Evolutionary conservation across 2,113 vertebrate species (phyloP), one percentile per base, ranked within the genome.

Genomic region (Lophius piscatorius): DNA sequence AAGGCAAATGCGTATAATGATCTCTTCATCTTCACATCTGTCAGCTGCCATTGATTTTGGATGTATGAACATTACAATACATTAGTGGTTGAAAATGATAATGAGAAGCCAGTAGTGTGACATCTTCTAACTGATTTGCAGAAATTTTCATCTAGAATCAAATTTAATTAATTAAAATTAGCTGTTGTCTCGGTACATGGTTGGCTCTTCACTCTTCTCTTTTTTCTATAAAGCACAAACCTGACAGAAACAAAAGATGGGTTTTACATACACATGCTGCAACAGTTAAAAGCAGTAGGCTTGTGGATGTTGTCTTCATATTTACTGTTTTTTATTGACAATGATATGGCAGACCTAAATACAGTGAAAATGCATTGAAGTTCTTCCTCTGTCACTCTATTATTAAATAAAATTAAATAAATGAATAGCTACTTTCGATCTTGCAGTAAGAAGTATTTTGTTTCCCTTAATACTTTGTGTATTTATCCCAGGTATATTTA

Each of bases 21-120:
- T 70, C 36, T 61, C 59, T 56, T 60, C 23, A 51, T 72, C 20
- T 42, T 38, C 36, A 57, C 63, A 63, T 72, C 67, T 63, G 52
- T 59, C 58, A 76, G 33, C 49, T 46, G 48, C n/a, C 34, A 17
- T 11, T 65, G 49, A 29, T 49, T 60, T 38, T 40, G 18, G 11
- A 23, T 5, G 51, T 20, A 54, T 34, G 39, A 39, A 45, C 47
- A 49, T n/a, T 17, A 29, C 4, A 13, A 41, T 39, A 10, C 10
- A 34, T 21, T 11, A 22, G 3, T 5, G 31, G 9, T 35, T 60
- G 42, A 6, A 24, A 50, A 23, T 35, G 4, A 51, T 50, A 8
- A 63, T 52, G 21, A 67, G 36, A 39, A 45, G 9, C 10, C 14
- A 8, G 35, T 60, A 9, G 22, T 17, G 9, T 3, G 38, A 12